A percentile compares a stretch with the other conserved stretches of the same genome.
These are phyloP conservation scores for Hirtodrosophila cameraria DNA, from an alignment of 2,888 invertebrate genomes.

Conservation along the genomic window DNA sequence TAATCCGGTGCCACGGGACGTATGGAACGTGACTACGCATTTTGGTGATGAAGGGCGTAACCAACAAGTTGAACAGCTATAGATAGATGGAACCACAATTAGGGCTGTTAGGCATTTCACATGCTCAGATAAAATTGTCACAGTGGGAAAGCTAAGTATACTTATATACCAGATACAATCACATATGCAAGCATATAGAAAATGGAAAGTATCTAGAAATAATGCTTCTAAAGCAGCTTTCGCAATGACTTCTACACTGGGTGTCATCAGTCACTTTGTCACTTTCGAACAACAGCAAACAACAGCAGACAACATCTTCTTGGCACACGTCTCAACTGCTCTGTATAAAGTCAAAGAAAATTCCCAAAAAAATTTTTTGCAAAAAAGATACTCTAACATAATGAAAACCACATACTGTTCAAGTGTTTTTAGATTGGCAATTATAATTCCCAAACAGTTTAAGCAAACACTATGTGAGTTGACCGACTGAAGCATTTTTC, in stretches of 20 bases:
- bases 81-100: constrained; percentile 4
- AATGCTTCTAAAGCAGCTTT: constrained; percentile 65
- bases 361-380: too few relatives aligned
- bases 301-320: too few relatives aligned
- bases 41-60: constrained; percentile 18
- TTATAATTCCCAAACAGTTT: too few relatives aligned
- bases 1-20: too few relatives aligned
- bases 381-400: too few relatives aligned
- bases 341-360: too few relatives aligned
- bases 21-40: too few relatives aligned
- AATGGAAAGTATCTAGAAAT: constrained; percentile 61
- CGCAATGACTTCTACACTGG: constrained; percentile 30
- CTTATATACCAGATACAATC: not conserved
- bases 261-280: constrained; percentile 20
- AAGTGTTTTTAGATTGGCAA: too few relatives aligned
- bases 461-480: too few relatives aligned
- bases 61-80: constrained; percentile 9
- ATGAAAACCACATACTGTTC: too few relatives aligned
- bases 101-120: constrained; percentile 6
- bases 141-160: constrained; percentile 33
- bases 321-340: too few relatives aligned
- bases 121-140: constrained; percentile 27
- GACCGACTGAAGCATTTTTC: too few relatives aligned
- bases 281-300: constrained; percentile 75
- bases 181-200: constrained; percentile 23